Evolutionary conservation across 1,140 invertebrate genomes (phyloP).

Genomic region (Gryon sp.): DNA sequence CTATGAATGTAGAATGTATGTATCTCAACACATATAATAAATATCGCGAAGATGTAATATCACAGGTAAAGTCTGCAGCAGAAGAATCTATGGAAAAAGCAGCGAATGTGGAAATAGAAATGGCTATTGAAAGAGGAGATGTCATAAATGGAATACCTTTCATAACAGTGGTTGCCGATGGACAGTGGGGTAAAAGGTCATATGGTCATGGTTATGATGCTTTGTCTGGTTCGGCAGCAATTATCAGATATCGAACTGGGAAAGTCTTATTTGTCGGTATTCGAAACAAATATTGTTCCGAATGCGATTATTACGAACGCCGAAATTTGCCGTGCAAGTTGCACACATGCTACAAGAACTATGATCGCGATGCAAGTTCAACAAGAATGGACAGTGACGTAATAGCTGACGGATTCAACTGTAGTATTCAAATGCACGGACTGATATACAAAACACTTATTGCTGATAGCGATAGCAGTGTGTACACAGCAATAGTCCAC

Average conservation of each 20-base stretch:
- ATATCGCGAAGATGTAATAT: too few relatives aligned
- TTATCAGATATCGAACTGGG: constrained; percentile 47
- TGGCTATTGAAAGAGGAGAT: constrained; percentile 16
- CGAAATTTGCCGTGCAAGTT: constrained; percentile 15
- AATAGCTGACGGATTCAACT: constrained; percentile 73
- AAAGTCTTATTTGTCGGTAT: constrained; percentile 57
- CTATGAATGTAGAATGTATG: too few relatives aligned
- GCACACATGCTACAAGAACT: constrained; percentile 66
- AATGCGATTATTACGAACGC: constrained; percentile 49
- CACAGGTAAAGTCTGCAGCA: too few relatives aligned
- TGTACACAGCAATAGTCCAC: constrained; percentile 48
- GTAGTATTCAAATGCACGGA: constrained; percentile 66
- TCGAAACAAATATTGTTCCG: constrained; percentile 66
- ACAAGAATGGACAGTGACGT: constrained; percentile 76
- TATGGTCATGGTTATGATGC: constrained; percentile 64
- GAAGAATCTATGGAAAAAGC: constrained; percentile 17
- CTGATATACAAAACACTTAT: constrained; percentile 72
- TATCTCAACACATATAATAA: too few relatives aligned
- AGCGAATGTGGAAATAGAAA: not conserved
- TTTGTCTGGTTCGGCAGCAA: constrained; percentile 59
- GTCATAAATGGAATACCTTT: constrained; percentile 3
- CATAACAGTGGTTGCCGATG: constrained; percentile 7
- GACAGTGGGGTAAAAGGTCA: constrained; percentile 57
- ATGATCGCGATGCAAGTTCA: constrained; percentile 53
- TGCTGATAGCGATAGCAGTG: constrained; percentile 74